Percentiles rank a stretch among this genome's conserved stretches.
These are phyloP conservation scores for Trissoscelio sp. DNA, from an alignment of 2,888 invertebrate species.

Conservation along the genomic window DNA sequence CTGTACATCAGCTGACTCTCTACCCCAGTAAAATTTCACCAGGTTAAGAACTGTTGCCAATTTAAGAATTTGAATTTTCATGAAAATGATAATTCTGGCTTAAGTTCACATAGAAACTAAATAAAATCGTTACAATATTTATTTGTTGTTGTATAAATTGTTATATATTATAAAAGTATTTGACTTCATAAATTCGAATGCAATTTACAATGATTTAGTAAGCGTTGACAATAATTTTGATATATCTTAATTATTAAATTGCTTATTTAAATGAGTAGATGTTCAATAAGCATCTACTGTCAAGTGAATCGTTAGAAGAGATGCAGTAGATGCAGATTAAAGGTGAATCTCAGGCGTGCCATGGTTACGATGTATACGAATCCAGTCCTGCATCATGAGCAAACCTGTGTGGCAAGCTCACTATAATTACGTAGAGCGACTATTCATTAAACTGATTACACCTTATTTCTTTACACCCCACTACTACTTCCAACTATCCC, in stretches of 20 bases:
- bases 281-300: constrained; percentile 63
- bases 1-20: too few species aligned
- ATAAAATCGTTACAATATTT: too few species aligned
- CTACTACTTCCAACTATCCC: constrained; percentile 61
- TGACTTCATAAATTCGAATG: too few species aligned
- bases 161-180: too few species aligned
- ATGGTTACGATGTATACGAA: constrained; percentile 62
- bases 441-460: constrained; percentile 83
- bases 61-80: too few species aligned
- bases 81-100: too few species aligned
- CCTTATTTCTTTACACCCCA: constrained; percentile 73
- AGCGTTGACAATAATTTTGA: constrained; percentile 19
- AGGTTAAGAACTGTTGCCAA: too few species aligned
- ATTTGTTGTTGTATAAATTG: too few species aligned
- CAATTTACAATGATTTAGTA: background rate
- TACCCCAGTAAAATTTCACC: too few species aligned
- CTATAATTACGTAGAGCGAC: constrained; percentile 80
- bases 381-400: constrained; percentile 69
- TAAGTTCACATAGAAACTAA: too few species aligned
- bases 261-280: constrained; percentile 51
- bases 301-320: constrained; percentile 68
- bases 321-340: constrained; percentile 66
- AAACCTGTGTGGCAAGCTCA: constrained; percentile 72
- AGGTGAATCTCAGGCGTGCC: constrained; percentile 67
- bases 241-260: constrained; percentile 60